Evolutionary conservation across 1,140 invertebrate species (phyloP).

Genomic region (Platyscapa corneri): DNA sequence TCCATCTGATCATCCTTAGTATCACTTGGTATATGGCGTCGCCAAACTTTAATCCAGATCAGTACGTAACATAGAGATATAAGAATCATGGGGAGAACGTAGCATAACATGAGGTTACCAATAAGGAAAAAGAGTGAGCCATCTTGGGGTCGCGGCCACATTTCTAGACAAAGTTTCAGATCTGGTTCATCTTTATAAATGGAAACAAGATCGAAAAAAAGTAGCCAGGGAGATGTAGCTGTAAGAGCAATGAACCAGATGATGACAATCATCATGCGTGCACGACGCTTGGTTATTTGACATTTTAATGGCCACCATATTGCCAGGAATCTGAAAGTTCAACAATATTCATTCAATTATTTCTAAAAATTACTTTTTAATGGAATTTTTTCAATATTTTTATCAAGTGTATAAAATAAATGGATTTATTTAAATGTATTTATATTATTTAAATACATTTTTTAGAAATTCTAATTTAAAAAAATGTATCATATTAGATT

Average conservation of each 20-base stretch:
- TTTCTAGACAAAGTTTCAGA: slow-evolving; percentile 85
- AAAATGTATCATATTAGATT: no score
- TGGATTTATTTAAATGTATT: no score
- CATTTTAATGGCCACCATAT: slow-evolving; percentile 95
- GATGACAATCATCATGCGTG: slow-evolving; percentile 89
- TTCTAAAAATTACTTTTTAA: neutral
- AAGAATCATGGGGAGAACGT: slow-evolving; percentile 92
- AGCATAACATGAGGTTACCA: slow-evolving; percentile 92
- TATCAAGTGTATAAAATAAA: no score
- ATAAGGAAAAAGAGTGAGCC: slow-evolving; percentile 91
- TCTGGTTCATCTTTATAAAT: slow-evolving; percentile 83
- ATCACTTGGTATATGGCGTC: slow-evolving; percentile 89
- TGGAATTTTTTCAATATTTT: no score
- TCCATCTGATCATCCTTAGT: slow-evolving; percentile 94
- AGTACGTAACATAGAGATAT: slow-evolving; percentile 94
- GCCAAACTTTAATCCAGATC: slow-evolving; percentile 94
- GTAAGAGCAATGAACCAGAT: slow-evolving; percentile 92
- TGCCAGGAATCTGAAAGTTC: slow-evolving; percentile 90
- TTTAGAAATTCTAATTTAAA: no score
- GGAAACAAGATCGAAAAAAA: slow-evolving; percentile 90
- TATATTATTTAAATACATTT: no score
- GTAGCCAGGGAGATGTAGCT: slow-evolving; percentile 90
- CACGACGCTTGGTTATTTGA: slow-evolving; percentile 90
- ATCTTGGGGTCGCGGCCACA: slow-evolving; percentile 87
- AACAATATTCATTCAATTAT: neutral